phyloP scores from a whole-genome alignment of 2,888 invertebrate species.

The Agrotis exclamationis region DNA sequence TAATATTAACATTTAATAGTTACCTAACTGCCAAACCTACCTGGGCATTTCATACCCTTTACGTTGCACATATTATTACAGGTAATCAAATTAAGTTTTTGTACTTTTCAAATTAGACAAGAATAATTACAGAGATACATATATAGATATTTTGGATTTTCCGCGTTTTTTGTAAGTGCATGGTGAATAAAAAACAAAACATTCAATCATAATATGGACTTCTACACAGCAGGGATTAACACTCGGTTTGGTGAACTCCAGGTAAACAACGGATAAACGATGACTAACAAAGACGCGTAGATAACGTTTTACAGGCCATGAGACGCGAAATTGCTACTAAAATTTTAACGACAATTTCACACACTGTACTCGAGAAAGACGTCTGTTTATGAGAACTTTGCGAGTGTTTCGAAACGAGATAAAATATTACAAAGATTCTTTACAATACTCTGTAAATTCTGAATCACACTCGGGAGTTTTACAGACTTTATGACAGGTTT shows the following conservation, averaged over 20 bases:
- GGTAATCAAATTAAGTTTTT: conserved; percentile 59
- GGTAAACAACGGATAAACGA: conserved; percentile 60
- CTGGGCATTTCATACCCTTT: conserved; percentile 12
- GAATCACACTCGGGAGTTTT: conserved; percentile 69
- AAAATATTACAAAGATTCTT: conserved; percentile 23
- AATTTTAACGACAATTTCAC: conserved; percentile 77
- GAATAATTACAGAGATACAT: conserved; percentile 25
- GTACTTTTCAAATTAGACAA: conserved; percentile 29
- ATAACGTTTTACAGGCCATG: conserved; percentile 75
- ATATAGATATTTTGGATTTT: conserved; percentile 11
- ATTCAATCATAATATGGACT: conserved; percentile 34
- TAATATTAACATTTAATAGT: conserved; percentile 37
- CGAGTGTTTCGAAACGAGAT: conserved; percentile 15
- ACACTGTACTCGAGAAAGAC: conserved; percentile 62
- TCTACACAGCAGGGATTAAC: conserved; percentile 37
- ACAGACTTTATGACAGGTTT: conserved; percentile 44
- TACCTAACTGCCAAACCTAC: conserved; percentile 13
- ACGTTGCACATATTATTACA: conserved; percentile 46
- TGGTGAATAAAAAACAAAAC: conserved; percentile 11
- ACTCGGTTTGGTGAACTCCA: conserved; percentile 43
- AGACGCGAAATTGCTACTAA: conserved; percentile 77
- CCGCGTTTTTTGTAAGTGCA: background rate
- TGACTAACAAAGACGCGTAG: conserved; percentile 70
- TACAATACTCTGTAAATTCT: conserved; percentile 62
- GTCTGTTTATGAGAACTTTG: conserved; percentile 40